Conservation (phyloP, 2,113 vertebrate species). For the Vicugna pacos region DNA sequence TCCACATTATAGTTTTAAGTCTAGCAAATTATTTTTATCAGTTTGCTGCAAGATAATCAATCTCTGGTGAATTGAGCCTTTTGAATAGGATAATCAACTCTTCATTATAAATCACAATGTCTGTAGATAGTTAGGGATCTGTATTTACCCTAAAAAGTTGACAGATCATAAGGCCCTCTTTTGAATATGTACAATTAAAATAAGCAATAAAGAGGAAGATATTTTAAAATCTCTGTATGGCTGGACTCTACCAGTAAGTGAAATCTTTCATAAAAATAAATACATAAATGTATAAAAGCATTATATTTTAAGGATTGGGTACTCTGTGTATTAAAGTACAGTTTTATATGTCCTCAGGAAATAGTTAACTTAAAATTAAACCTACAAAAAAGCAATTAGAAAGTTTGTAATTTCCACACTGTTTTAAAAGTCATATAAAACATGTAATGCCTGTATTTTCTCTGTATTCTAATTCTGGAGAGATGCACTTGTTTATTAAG, state of each 20-base stretch:
- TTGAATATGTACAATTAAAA: not conserved
- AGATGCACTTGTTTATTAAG: not conserved
- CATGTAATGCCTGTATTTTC: not conserved
- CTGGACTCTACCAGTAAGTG: not conserved
- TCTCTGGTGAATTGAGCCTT: not conserved
- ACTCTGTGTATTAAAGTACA: not conserved
- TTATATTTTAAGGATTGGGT: not conserved
- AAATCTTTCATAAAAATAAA: not conserved
- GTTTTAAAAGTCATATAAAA: not conserved
- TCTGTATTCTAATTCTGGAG: not conserved
- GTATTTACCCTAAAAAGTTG: not conserved
- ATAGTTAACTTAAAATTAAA: not conserved
- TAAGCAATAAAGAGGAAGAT: not conserved
- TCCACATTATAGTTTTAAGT: not conserved
- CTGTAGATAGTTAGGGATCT: not conserved
- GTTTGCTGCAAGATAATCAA: not conserved
- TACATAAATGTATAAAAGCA: not conserved
- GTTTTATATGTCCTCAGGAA: not conserved
- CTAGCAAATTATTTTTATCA: not conserved
- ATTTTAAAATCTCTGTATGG: not conserved
- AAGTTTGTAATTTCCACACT: not conserved
- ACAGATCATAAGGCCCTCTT: not conserved
- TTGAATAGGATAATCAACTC: not conserved
- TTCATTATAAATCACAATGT: not conserved
- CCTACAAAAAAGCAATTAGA: not conserved